phyloP scores from a whole-genome alignment of 2,797 vertebrate species.

The Threskiornis aethiopicus region DNA sequence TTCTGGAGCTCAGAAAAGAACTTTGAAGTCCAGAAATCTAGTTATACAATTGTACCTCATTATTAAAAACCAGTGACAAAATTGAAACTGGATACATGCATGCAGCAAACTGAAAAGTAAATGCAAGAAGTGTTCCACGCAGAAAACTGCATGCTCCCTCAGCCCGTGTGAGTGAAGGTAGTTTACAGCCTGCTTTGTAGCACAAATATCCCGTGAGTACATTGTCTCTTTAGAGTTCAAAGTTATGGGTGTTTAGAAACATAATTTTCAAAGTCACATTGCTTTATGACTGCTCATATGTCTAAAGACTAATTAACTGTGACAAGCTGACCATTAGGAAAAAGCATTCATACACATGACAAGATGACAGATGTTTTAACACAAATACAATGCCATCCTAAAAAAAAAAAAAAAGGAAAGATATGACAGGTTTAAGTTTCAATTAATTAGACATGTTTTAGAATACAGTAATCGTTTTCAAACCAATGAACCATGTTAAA shows the following conservation, averaged over 20 bases:
- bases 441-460: slow-evolving; percentile 59
- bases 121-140: not conserved
- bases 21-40: not conserved
- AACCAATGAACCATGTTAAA: slow-evolving; percentile 28
- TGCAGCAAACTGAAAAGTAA: not conserved
- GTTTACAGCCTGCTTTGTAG: not conserved
- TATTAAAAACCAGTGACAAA: not conserved
- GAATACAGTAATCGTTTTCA: slow-evolving; percentile 52
- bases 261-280: slow-evolving; percentile 66
- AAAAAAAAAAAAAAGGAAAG: slow-evolving; percentile 41
- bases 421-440: slow-evolving; percentile 46
- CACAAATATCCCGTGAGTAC: not conserved
- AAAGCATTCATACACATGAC: slow-evolving; percentile 60
- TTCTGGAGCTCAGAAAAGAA: not conserved
- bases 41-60: not conserved
- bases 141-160: not conserved
- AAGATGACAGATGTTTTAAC: slow-evolving; percentile 69
- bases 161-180: not conserved
- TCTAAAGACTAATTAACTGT: slow-evolving; percentile 74
- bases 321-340: slow-evolving; percentile 74
- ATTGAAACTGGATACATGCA: not conserved
- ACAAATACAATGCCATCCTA: slow-evolving; percentile 48
- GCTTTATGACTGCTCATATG: slow-evolving; percentile 64
- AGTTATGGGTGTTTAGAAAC: slow-evolving; percentile 45
- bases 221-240: slow-evolving; percentile 22